These are phyloP conservation scores for Ceyx erithaca DNA, from an alignment of 2,797 vertebrate species.

Conservation along the genomic window DNA sequence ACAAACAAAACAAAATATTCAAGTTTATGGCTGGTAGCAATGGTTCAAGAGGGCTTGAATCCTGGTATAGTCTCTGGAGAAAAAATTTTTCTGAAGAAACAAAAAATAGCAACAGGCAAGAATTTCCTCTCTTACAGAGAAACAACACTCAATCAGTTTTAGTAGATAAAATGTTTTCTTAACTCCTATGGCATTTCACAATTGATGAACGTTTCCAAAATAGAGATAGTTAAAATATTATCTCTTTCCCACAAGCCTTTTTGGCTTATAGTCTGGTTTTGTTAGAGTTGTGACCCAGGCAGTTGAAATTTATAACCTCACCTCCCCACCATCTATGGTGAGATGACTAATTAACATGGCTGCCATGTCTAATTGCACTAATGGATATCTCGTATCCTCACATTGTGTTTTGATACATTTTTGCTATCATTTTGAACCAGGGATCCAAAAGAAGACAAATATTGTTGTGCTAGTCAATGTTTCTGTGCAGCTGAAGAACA, in stretches of 20 bases:
- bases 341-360: conserved; percentile 21
- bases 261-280: conserved; percentile 31
- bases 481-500: not conserved
- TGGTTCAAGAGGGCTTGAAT: conserved; percentile 56
- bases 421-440: conserved; percentile 28
- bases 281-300: not conserved
- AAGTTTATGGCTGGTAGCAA: conserved; percentile 14
- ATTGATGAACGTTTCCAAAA: conserved; percentile 62
- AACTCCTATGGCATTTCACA: conserved; percentile 62
- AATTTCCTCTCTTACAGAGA: conserved; percentile 56
- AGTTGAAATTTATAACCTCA: conserved; percentile 29
- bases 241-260: conserved; percentile 60
- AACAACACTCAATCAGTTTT: conserved; percentile 60
- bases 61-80: conserved; percentile 42
- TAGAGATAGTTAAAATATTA: conserved; percentile 68
- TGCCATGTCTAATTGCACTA: conserved; percentile 22
- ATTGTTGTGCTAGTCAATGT: not conserved
- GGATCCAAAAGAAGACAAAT: conserved; percentile 28
- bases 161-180: conserved; percentile 70
- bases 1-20: conserved; percentile 31
- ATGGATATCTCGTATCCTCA: not conserved
- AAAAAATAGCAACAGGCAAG: conserved; percentile 62
- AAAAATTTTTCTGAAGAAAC: conserved; percentile 52
- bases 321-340: not conserved
- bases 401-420: conserved; percentile 54